Percentiles rank a stretch among this genome's conserved stretches.
Conservation (phyloP, 1,140 invertebrate genomes). For the Drosophila melanica region DNA sequence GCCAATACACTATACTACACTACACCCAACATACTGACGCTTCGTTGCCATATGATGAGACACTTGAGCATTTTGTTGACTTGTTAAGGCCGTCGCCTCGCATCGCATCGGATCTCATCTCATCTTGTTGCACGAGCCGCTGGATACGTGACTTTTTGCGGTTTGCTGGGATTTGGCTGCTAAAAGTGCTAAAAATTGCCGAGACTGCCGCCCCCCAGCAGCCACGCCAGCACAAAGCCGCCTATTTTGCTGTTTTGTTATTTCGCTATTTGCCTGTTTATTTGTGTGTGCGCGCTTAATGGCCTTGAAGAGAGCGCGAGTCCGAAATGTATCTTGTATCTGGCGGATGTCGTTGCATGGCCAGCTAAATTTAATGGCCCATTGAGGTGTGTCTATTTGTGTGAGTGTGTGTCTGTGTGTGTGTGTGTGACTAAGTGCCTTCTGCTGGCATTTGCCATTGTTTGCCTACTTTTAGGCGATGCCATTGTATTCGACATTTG, state of each 20-base stretch:
- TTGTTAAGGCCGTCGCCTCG: constrained; percentile 47
- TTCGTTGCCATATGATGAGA: constrained; percentile 65
- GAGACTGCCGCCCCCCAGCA: constrained; percentile 24
- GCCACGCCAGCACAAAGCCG: background rate
- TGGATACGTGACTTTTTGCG: constrained; percentile 78
- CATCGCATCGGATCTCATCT: constrained; percentile 42
- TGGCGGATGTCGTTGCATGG: constrained; percentile 47
- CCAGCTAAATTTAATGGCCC: constrained; percentile 69
- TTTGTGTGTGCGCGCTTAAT: constrained; percentile 50
- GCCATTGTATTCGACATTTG: constrained; percentile 52
- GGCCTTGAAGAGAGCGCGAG: constrained; percentile 61
- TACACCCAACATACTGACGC: constrained; percentile 14
- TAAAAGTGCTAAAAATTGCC: constrained; percentile 78
- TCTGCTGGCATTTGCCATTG: constrained; percentile 39
- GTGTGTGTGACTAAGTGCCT: constrained; percentile 24
- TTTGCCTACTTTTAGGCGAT: constrained; percentile 68
- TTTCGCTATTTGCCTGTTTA: constrained; percentile 53
- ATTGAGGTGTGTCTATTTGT: constrained; percentile 30
- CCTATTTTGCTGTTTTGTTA: constrained; percentile 49
- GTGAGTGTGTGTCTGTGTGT: constrained; percentile 19
- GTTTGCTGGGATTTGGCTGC: constrained; percentile 74
- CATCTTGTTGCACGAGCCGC: constrained; percentile 47
- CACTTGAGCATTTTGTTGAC: constrained; percentile 73
- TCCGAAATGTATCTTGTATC: constrained; percentile 64
- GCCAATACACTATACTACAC: constrained; percentile 19